A percentile compares a stretch with the other conserved stretches of the same genome.
Conservation (phyloP, 2,888 invertebrate species). For the Pristionchus maxplancki region DNA sequence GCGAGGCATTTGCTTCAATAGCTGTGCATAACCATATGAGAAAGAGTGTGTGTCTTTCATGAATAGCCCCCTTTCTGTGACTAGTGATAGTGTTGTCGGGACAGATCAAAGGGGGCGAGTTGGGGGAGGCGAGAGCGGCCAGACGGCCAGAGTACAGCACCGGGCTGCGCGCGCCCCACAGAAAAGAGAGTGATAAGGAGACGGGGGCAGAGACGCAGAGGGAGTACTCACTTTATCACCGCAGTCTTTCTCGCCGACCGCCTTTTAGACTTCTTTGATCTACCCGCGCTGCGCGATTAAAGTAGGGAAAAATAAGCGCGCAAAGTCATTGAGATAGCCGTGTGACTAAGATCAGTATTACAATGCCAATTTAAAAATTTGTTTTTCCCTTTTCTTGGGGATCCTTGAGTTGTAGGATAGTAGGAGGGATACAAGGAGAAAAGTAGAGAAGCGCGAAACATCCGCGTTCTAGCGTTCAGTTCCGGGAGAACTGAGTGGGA, state of each 20-base stretch:
- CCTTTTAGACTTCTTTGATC: background rate
- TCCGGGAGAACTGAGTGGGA: background rate
- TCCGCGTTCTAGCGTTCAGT: background rate
- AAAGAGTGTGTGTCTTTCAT: background rate
- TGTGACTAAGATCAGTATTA: background rate
- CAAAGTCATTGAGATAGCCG: background rate
- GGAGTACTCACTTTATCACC: constrained; percentile 22
- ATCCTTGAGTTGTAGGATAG: too few species aligned
- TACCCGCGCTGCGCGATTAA: constrained; percentile 9
- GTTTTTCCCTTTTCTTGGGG: too few species aligned
- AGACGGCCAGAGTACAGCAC: background rate
- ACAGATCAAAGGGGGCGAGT: constrained; percentile 23
- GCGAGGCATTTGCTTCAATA: background rate
- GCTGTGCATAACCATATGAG: constrained; percentile 24
- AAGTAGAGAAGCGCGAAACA: background rate
- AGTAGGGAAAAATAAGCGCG: background rate
- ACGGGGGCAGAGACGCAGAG: constrained; percentile 5
- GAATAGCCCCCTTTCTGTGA: background rate
- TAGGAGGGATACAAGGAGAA: too few species aligned
- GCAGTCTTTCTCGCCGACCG: background rate
- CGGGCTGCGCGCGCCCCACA: background rate
- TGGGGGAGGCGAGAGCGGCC: background rate
- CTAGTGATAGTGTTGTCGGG: constrained; percentile 28
- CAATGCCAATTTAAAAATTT: too few species aligned
- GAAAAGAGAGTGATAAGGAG: background rate